Conservation (phyloP, 1,140 invertebrate genomes). For the Leptinotarsa lineolata region DNA sequence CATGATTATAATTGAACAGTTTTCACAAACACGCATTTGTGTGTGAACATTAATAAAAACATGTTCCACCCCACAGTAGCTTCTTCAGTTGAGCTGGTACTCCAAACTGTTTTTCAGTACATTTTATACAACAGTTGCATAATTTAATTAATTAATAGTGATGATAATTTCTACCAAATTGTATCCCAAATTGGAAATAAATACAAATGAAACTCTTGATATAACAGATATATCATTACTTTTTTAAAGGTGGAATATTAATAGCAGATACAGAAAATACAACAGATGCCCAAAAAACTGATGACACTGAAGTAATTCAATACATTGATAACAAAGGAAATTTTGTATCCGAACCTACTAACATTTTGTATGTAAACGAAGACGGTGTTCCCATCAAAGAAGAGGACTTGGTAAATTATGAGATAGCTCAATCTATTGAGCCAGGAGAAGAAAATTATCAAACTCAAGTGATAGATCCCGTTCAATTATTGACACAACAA, state of each 20-base stretch:
- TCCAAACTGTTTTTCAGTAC: too few species aligned
- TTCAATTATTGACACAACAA: constrained; percentile 29
- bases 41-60: too few species aligned
- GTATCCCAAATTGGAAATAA: too few species aligned
- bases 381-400: constrained; percentile 29
- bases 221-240: too few species aligned
- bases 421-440: constrained; percentile 29
- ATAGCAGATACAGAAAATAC: constrained; percentile 23
- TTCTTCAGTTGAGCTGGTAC: too few species aligned
- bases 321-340: constrained; percentile 30
- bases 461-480: constrained; percentile 31
- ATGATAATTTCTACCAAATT: too few species aligned
- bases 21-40: too few species aligned
- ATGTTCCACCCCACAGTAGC: too few species aligned
- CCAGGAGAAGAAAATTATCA: not conserved
- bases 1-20: too few species aligned
- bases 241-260: constrained; percentile 28
- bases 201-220: too few species aligned
- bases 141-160: too few species aligned
- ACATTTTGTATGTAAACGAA: constrained; percentile 22
- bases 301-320: constrained; percentile 26
- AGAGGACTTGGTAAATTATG: constrained; percentile 28
- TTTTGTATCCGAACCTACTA: constrained; percentile 1
- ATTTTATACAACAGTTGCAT: too few species aligned
- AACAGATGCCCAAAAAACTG: constrained; percentile 6